Evolutionary conservation across 2,113 vertebrate genomes (phyloP), one percentile per base, ranked within the genome.

Genomic region (Pseudopipra pipra): DNA sequence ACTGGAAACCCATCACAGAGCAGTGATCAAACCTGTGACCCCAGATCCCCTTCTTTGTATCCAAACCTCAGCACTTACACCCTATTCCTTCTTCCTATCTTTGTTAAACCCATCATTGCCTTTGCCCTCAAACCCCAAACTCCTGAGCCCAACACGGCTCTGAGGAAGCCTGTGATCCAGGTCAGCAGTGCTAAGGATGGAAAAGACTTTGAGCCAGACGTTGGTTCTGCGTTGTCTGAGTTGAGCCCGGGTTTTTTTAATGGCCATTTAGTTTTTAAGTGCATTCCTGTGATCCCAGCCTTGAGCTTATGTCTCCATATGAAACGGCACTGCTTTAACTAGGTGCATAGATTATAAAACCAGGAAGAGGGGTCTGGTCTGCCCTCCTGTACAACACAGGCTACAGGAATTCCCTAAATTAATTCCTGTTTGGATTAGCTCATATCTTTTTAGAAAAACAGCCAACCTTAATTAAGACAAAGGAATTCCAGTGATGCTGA

Each of bases 401-500:
- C 92, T 93, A 90, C 79, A 94, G 88, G 94, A 97, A 95, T 97
- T 96, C 94, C 85, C 95, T 97, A 94, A 96, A 96, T 96, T 97
- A 96, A 96, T 95, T 96, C 94, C 94, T 97, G 95, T 97, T 97
- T 96, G 90, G 90, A 90, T 93, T 96, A 97, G 95, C 85, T 90
- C 85, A 54, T 95, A 96, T 97, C 95, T 95, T 95, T 95, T 85
- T 93, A 95, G 94, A 93, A 96, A 96, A 97, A 95, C 95, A 96
- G 85, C 85, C 94, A 95, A 80, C 82, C 59, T 95, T 94, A 95
- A 97, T 96, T 97, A 96, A 96, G 85, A 97, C 95, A 96, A 95
- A 95, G 54, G 92, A 94, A 95, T 97, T 94, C 94, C 88, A 95
- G 59, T 62, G 90, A 92, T 92, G 63, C 30, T 71, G 59, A 94